Evolutionary conservation across 2,113 vertebrate genomes (phyloP), one percentile per base, ranked within the genome.

Genomic region (Siniperca knerii): DNA sequence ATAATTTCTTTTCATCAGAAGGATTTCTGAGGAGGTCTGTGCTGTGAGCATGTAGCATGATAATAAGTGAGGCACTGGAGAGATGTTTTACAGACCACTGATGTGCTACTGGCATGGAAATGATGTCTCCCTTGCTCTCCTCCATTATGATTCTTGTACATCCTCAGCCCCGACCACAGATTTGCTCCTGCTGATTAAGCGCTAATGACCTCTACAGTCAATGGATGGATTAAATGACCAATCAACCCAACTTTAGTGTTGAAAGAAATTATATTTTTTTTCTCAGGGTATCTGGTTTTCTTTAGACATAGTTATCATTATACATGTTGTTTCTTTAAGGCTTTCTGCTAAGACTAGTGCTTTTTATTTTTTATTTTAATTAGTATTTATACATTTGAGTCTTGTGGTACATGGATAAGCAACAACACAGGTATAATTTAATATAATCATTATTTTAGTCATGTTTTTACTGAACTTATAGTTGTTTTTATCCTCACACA

Each of bases 31-130:
- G 42, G 44, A 84, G 81, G 77, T 87, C 68, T 79, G 52, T 20
- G 48, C 77, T 65, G 64, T 46, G 76, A 65, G 68, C 79, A 50
- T 77, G 73, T 69, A 77, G 65, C n/a, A 69, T 6, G 46, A 29
- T 87, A 83, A 83, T 89, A 62, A 87, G 74, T 42, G 58, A 77
- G 71, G 23, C 85, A 50, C 64, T 21, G 58, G 79, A 72, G 82
- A 81, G 83, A 82, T 79, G 65, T 81, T 79, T 81, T 66, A 84
- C 69, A 64, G 67, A 46, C 72, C 62, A 75, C 78, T 73, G 82
- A 90, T 79, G 68, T 81, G 81, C 82, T 85, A 21, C 85, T 65
- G 52, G 71, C 78, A 57, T 79, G 58, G 74, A 85, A 92, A 85
- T 71, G 8, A 81, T 58, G 54, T 66, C 71, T 78, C 76, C 75